These are phyloP conservation scores for Labrus mixtus DNA, from an alignment of 2,113 vertebrate genomes.

Conservation along the genomic window DNA sequence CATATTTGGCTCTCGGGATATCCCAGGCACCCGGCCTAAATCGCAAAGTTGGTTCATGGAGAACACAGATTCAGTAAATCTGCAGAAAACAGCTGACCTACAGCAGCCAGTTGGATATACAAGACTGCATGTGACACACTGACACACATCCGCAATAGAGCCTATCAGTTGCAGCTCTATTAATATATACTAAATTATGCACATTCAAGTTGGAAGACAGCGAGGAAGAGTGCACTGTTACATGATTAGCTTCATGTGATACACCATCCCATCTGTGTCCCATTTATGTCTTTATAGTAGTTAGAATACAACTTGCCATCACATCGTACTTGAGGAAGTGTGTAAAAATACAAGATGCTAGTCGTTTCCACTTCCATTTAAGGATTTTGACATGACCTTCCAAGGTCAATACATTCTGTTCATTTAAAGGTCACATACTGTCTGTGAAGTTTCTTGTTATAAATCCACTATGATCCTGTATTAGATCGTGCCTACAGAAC, in stretches of 20 bases:
- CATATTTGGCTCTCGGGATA: constrained; percentile 14
- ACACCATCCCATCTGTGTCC: not conserved
- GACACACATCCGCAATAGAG: constrained; percentile 11
- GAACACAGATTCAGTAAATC: constrained; percentile 54
- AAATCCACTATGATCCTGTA: too few relatives aligned
- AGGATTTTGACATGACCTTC: too few relatives aligned
- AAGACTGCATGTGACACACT: constrained; percentile 3
- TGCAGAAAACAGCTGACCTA: constrained; percentile 54
- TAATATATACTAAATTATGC: constrained; percentile 26
- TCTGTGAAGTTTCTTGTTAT: too few relatives aligned
- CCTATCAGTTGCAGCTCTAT: constrained; percentile 26
- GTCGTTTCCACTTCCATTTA: too few relatives aligned
- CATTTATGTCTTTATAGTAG: constrained; percentile 12
- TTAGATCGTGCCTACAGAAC: too few relatives aligned
- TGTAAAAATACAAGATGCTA: not conserved
- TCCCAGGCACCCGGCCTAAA: constrained; percentile 34
- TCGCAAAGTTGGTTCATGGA: constrained; percentile 46
- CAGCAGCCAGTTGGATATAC: constrained; percentile 35
- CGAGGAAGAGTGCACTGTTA: not conserved
- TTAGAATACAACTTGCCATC: not conserved
- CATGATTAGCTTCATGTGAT: constrained; percentile 5
- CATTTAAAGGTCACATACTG: too few relatives aligned
- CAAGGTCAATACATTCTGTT: too few relatives aligned
- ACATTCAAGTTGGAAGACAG: constrained; percentile 8
- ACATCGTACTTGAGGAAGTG: not conserved